A percentile compares a stretch with the other conserved stretches of the same genome.
phyloP scores from a whole-genome alignment of 2,113 vertebrate genomes.

The human region DNA sequence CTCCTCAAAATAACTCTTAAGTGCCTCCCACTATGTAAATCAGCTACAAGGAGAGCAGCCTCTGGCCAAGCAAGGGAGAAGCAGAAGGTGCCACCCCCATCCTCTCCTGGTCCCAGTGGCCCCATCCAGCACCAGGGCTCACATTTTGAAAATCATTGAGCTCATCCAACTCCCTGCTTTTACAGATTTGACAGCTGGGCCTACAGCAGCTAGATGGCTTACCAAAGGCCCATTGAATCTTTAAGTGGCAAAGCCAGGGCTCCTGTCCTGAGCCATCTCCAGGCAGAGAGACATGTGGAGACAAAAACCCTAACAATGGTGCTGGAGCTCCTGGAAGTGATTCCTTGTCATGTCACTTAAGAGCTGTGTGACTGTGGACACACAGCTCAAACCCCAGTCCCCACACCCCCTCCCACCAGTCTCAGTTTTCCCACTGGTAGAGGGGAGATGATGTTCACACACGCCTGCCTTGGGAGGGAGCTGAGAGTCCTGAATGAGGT shows the following conservation, averaged over 20 bases:
- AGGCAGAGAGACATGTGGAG: neutral
- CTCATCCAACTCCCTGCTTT: neutral
- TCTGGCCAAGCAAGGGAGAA: neutral
- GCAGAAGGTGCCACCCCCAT: neutral
- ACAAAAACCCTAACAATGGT: neutral
- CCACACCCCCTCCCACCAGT: neutral
- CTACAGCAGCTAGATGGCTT: neutral
- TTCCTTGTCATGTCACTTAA: neutral
- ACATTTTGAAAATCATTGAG: neutral
- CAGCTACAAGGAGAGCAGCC: neutral
- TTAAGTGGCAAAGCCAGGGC: neutral
- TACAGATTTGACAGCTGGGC: neutral
- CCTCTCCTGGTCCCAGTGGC: neutral
- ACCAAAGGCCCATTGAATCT: no score
- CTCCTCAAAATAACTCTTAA: neutral
- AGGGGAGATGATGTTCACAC: neutral
- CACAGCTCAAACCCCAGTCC: neutral
- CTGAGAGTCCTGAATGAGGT: neutral
- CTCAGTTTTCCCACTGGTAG: neutral
- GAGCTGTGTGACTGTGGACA: neutral
- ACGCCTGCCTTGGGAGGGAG: rapidly evolving
- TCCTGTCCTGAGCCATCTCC: neutral
- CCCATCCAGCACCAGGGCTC: neutral
- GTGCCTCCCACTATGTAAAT: neutral
- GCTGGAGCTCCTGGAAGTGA: neutral